These are phyloP conservation scores for Pectinophora gossypiella DNA, from an alignment of 1,140 invertebrate species.

Conservation along the genomic window DNA sequence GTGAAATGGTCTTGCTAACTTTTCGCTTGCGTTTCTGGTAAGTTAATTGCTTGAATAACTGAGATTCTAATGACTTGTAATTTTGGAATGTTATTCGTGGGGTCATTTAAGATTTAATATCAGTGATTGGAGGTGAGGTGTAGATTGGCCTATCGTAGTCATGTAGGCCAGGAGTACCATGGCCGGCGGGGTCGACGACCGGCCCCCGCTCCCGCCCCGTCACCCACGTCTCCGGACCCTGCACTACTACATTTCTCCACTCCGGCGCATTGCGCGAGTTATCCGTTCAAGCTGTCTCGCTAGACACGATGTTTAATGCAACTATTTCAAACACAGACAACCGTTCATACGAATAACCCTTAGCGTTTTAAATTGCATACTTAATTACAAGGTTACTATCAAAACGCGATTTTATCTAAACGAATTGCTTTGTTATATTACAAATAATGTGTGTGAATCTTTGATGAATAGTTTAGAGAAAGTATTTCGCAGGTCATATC, in stretches of 20 bases:
- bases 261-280: constrained; percentile 35
- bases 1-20: constrained; percentile 2
- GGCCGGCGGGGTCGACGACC: constrained; percentile 54
- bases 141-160: constrained; percentile 6
- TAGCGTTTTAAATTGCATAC: not conserved
- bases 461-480: constrained; percentile 24
- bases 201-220: constrained; percentile 23
- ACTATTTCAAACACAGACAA: constrained; percentile 7
- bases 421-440: constrained; percentile 11
- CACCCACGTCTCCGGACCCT: constrained; percentile 33
- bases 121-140: not conserved
- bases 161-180: constrained; percentile 68
- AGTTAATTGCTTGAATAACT: no score
- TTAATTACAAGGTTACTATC: not conserved
- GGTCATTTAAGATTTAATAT: no score
- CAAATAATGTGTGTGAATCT: constrained; percentile 21
- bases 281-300: constrained; percentile 31
- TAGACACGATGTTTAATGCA: constrained; percentile 35
- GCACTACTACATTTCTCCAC: constrained; percentile 54
- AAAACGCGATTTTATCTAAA: not conserved
- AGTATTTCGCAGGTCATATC: constrained; percentile 16
- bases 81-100: no score
- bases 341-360: not conserved
- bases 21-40: no score
- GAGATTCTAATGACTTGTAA: no score